phyloP scores from a whole-genome alignment of 2,888 invertebrate genomes.

The Neria commutata region DNA sequence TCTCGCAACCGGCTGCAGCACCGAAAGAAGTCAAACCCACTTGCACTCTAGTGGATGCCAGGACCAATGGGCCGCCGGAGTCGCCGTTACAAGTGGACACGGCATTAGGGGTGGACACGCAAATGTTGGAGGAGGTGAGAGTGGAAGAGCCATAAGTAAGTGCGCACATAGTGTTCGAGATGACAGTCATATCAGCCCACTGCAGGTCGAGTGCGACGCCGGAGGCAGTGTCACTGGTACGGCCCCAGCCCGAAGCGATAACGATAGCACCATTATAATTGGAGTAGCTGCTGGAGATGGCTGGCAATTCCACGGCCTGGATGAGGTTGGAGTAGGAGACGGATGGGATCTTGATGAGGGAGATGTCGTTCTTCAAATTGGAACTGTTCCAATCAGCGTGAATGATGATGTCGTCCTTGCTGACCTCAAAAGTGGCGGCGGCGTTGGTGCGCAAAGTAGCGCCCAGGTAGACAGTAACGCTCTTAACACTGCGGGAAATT shows the following conservation, averaged over 20 bases:
- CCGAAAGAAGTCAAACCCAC: slow-evolving; percentile 55
- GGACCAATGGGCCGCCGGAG: slow-evolving; percentile 55
- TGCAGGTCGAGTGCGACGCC: slow-evolving; percentile 45
- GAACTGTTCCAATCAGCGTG: slow-evolving; percentile 50
- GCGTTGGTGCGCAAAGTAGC: slow-evolving; percentile 45
- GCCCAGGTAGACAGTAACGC: slow-evolving; percentile 43
- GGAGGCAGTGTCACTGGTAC: slow-evolving; percentile 29
- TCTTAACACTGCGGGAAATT: slow-evolving; percentile 35
- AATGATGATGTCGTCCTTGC: slow-evolving; percentile 40
- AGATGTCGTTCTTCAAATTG: slow-evolving; percentile 43
- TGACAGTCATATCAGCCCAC: slow-evolving; percentile 34
- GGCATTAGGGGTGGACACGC: slow-evolving; percentile 34
- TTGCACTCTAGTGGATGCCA: slow-evolving; percentile 19
- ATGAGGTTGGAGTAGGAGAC: slow-evolving; percentile 20
- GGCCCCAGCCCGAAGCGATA: slow-evolving; percentile 48
- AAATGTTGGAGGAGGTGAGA: slow-evolving; percentile 36
- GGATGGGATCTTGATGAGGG: slow-evolving; percentile 38
- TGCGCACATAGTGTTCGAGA: slow-evolving; percentile 52
- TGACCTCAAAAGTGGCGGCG: slow-evolving; percentile 27
- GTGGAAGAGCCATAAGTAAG: slow-evolving; percentile 52
- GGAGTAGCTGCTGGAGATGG: slow-evolving; percentile 29
- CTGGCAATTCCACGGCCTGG: slow-evolving; percentile 24
- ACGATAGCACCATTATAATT: slow-evolving; percentile 27
- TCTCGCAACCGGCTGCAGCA: slow-evolving; percentile 42
- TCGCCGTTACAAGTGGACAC: slow-evolving; percentile 54